Evolutionary conservation across 2,113 vertebrate genomes (phyloP).

Genomic region (Brienomyrus longianalis): DNA sequence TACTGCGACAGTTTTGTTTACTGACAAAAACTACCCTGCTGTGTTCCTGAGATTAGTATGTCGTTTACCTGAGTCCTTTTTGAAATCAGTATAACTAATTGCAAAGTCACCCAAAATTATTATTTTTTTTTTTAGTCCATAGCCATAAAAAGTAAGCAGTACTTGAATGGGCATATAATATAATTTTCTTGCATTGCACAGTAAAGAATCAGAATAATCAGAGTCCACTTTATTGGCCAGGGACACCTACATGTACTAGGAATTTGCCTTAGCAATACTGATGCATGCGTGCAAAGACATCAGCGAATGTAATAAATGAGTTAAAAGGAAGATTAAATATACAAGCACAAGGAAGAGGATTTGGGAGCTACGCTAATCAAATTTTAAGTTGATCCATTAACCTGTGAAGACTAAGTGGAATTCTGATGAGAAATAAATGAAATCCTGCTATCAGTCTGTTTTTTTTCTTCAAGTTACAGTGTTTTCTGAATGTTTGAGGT

Average conservation of each 20-base stretch:
- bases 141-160: not conserved
- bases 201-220: not conserved
- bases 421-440: not conserved
- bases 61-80: not conserved
- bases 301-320: too few relatives aligned
- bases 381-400: not conserved
- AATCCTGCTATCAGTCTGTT: not conserved
- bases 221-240: not conserved
- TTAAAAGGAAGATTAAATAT: too few relatives aligned
- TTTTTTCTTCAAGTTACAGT: not conserved
- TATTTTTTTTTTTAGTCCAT: not conserved
- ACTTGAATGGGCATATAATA: not conserved
- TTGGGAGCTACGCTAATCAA: too few relatives aligned
- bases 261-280: too few relatives aligned
- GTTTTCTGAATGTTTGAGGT: not conserved
- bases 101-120: not conserved
- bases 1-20: not conserved
- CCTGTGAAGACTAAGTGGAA: not conserved
- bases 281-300: too few relatives aligned
- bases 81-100: not conserved
- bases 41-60: not conserved
- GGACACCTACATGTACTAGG: not conserved
- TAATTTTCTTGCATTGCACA: not conserved
- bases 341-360: too few relatives aligned
- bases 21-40: not conserved